These are phyloP conservation scores for Drosophila ironensis DNA, from an alignment of 1,140 invertebrate species.

Conservation along the genomic window DNA sequence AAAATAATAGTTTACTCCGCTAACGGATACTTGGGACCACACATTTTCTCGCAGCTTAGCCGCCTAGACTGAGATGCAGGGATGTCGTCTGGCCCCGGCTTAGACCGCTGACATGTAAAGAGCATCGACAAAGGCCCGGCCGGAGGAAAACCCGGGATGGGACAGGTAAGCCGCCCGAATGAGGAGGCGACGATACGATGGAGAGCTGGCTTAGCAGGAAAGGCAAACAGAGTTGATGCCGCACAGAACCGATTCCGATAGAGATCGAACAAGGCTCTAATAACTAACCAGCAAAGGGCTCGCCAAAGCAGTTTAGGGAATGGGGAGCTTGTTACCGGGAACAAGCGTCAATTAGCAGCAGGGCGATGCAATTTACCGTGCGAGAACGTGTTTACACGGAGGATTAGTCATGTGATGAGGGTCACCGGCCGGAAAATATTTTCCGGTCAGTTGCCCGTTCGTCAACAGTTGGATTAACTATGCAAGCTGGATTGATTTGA, in stretches of 20 bases:
- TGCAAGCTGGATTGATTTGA: slow-evolving; percentile 27
- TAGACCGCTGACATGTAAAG: slow-evolving; percentile 72
- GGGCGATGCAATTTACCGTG: slow-evolving; percentile 34
- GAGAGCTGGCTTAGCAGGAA: slow-evolving; percentile 49
- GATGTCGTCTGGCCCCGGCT: slow-evolving; percentile 43
- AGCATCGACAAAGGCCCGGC: slow-evolving; percentile 65
- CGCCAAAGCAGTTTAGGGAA: background rate
- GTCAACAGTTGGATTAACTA: slow-evolving; percentile 49
- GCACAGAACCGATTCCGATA: slow-evolving; percentile 51
- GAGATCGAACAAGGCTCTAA: slow-evolving; percentile 67
- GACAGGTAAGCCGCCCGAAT: slow-evolving; percentile 31
- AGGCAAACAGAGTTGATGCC: slow-evolving; percentile 61
- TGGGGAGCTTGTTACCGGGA: slow-evolving; percentile 31
- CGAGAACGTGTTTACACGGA: slow-evolving; percentile 56
- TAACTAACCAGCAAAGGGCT: slow-evolving; percentile 37
- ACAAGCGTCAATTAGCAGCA: slow-evolving; percentile 70
- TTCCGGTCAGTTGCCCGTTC: slow-evolving; percentile 26
- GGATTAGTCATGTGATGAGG: slow-evolving; percentile 55
- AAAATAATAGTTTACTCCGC: too few relatives aligned
- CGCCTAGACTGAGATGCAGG: slow-evolving; percentile 35
- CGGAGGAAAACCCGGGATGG: slow-evolving; percentile 12
- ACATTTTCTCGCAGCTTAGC: background rate
- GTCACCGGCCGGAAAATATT: slow-evolving; percentile 12
- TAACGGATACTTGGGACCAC: too few relatives aligned
- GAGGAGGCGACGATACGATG: slow-evolving; percentile 26